A percentile compares a stretch with the other conserved stretches of the same genome.
Evolutionary conservation across 2,888 invertebrate genomes (phyloP).

Genomic region (Sinelater perroti): DNA sequence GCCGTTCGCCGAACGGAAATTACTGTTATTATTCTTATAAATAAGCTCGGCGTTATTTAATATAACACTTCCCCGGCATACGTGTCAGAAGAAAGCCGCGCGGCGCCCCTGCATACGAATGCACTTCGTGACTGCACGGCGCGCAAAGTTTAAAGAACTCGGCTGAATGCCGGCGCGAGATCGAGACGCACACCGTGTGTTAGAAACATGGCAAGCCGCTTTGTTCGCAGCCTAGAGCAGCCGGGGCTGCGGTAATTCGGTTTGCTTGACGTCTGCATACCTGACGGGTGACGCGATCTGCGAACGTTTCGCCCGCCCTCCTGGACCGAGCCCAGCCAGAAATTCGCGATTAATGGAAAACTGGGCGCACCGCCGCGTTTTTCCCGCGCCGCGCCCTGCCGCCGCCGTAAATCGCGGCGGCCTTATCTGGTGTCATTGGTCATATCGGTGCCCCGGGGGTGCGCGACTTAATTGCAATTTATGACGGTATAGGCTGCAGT

Average conservation of each 20-base stretch:
- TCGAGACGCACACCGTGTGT: slow-evolving; percentile 26
- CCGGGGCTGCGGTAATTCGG: slow-evolving; percentile 21
- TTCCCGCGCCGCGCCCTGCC: not conserved
- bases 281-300: slow-evolving; percentile 26
- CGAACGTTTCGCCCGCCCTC: slow-evolving; percentile 20
- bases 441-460: slow-evolving; percentile 2
- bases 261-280: slow-evolving; percentile 31
- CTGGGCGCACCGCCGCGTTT: too few relatives aligned
- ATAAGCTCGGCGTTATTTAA: slow-evolving; percentile 18
- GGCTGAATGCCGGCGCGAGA: slow-evolving; percentile 15
- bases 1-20: slow-evolving; percentile 19
- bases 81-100: too few relatives aligned
- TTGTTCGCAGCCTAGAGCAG: slow-evolving; percentile 27
- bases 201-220: slow-evolving; percentile 31
- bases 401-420: not conserved
- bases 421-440: slow-evolving; percentile 10
- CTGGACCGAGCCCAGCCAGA: too few relatives aligned
- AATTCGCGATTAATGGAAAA: too few relatives aligned
- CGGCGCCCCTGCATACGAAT: slow-evolving; percentile 8
- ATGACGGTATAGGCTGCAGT: slow-evolving; percentile 5
- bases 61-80: slow-evolving; percentile 12
- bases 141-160: slow-evolving; percentile 8
- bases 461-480: slow-evolving; percentile 10
- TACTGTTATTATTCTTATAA: slow-evolving; percentile 23
- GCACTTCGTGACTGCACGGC: slow-evolving; percentile 18